Evolutionary conservation across 1,140 invertebrate genomes (phyloP).

Genomic region (Zaprionus capensis): DNA sequence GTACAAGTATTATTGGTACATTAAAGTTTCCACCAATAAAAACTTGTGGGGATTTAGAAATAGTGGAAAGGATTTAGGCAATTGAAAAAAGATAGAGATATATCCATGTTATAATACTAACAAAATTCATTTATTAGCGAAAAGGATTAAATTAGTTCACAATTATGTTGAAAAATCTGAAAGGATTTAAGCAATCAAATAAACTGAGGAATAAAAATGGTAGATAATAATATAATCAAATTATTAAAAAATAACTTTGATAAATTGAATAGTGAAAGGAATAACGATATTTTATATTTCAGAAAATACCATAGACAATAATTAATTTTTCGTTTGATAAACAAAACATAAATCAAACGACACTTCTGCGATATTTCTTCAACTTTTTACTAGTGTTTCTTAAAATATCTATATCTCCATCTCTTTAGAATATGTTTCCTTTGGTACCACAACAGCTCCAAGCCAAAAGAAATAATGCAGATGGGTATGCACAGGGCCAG

Average conservation of each 20-base stretch:
- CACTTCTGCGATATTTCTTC: neutral
- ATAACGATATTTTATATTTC: neutral
- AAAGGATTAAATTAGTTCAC: neutral
- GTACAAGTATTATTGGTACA: constrained; percentile 40
- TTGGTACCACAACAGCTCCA: constrained; percentile 40
- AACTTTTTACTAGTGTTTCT: neutral
- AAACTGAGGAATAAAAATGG: neutral
- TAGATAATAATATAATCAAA: neutral
- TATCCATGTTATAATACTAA: neutral
- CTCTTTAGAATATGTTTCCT: neutral
- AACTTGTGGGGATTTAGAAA: neutral
- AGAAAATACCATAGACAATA: too few relatives aligned
- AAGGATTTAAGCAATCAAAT: neutral
- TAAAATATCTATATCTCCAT: neutral
- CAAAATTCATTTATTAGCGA: neutral
- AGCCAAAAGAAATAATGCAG: constrained; percentile 38
- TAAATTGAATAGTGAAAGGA: neutral
- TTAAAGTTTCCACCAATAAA: too few relatives aligned
- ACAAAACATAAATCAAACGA: too few relatives aligned
- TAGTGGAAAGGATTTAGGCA: neutral
- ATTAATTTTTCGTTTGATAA: too few relatives aligned
- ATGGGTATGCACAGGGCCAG: constrained; percentile 51
- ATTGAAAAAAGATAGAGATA: neutral
- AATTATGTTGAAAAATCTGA: neutral
- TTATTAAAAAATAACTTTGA: neutral